Conservation (phyloP, 1,140 invertebrate species). For the Homalodisca vitripennis region DNA sequence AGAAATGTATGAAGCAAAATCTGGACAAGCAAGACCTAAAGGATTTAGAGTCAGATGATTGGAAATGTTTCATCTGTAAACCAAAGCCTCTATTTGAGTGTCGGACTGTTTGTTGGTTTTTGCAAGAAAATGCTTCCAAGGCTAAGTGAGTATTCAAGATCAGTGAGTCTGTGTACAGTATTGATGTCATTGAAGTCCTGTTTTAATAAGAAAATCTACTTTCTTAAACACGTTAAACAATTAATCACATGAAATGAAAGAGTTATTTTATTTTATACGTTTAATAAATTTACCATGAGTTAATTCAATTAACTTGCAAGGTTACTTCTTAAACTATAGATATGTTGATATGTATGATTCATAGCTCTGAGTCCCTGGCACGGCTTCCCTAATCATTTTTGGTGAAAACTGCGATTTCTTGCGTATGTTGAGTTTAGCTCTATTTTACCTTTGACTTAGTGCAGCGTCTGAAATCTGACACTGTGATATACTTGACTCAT, state of each 20-base stretch:
- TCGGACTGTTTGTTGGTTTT: conserved; percentile 3
- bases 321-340: too few species aligned
- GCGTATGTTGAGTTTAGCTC: too few species aligned
- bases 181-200: background rate
- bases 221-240: background rate
- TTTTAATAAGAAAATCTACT: background rate
- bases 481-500: too few species aligned
- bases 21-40: conserved; percentile 1
- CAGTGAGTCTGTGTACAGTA: background rate
- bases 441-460: too few species aligned
- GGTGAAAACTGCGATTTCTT: too few species aligned
- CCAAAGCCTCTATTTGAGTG: conserved; percentile 6
- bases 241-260: background rate
- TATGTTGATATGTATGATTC: too few species aligned
- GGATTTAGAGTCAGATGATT: conserved; percentile 17
- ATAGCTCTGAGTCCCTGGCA: too few species aligned
- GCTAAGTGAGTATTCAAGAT: conserved; percentile 8
- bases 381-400: too few species aligned
- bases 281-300: background rate
- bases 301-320: background rate
- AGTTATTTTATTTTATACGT: background rate
- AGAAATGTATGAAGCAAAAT: conserved; percentile 21
- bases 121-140: background rate
- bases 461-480: too few species aligned
- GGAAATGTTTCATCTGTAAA: conserved; percentile 13